Percentiles rank a stretch among this genome's conserved stretches.
Conservation (phyloP, 2,888 invertebrate species). For the Ctena decussata region DNA sequence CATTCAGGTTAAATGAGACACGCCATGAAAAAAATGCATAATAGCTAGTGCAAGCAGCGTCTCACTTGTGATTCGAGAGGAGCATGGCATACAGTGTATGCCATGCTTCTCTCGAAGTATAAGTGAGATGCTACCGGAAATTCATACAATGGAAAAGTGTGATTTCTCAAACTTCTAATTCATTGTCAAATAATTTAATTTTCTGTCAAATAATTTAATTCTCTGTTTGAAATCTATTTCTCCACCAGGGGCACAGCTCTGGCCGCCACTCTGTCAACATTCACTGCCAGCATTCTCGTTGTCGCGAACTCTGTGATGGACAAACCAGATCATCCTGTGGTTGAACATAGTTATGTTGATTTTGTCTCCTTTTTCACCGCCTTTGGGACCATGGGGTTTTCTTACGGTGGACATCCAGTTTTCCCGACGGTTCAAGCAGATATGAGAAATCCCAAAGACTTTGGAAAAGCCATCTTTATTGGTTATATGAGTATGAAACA, state of each 20-base stretch:
- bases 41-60: not conserved
- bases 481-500: conserved; percentile 91
- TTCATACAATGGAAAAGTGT: too few relatives aligned
- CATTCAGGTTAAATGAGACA: too few relatives aligned
- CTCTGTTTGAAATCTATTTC: too few relatives aligned
- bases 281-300: conserved; percentile 90
- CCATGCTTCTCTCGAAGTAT: too few relatives aligned
- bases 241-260: conserved; percentile 89
- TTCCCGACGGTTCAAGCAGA: conserved; percentile 96
- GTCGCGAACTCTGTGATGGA: conserved; percentile 90
- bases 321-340: conserved; percentile 74
- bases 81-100: too few relatives aligned
- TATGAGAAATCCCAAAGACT: conserved; percentile 92
- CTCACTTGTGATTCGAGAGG: too few relatives aligned
- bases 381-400: conserved; percentile 91
- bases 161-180: too few relatives aligned
- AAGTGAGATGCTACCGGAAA: too few relatives aligned
- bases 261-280: conserved; percentile 90
- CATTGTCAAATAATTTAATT: too few relatives aligned
- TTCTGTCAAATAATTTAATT: not conserved
- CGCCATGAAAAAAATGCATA: not conserved
- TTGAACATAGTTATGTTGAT: conserved; percentile 39
- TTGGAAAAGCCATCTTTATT: conserved; percentile 91
- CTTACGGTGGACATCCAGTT: conserved; percentile 91
- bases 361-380: conserved; percentile 91